phyloP scores from a whole-genome alignment of 2,888 invertebrate species.

The Holacanthella duospinosa region DNA sequence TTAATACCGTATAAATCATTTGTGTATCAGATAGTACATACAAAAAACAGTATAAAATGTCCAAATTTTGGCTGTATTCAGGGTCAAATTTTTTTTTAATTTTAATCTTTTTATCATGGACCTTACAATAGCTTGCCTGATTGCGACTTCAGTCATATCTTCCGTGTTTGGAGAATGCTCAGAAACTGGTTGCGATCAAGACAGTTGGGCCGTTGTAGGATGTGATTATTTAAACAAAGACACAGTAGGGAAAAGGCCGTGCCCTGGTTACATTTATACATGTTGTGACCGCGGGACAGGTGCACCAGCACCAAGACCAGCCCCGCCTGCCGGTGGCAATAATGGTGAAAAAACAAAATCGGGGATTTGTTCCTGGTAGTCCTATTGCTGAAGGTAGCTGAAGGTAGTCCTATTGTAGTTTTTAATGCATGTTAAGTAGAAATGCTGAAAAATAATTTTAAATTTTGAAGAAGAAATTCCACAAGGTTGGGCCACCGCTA shows the following conservation, averaged over 20 bases:
- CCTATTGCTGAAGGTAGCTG: no score
- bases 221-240: background rate
- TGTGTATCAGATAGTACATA: no score
- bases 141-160: no score
- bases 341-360: background rate
- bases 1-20: no score
- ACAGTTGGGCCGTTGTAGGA: background rate
- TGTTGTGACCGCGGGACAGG: background rate
- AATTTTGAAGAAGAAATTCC: slow-evolving; percentile 29
- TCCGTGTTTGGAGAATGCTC: background rate
- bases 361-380: background rate
- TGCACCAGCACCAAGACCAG: no score
- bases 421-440: background rate
- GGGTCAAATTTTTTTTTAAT: no score
- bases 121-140: no score
- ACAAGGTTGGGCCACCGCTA: slow-evolving; percentile 26
- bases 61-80: no score
- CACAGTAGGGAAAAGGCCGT: background rate
- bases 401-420: background rate
- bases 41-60: no score
- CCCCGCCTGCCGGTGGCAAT: background rate
- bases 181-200: background rate
- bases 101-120: no score
- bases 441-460: background rate
- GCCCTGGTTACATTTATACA: background rate